Base-by-base conservation (phyloP, 1,140 invertebrate genomes). In the Caenorhabditis latens region DNA sequence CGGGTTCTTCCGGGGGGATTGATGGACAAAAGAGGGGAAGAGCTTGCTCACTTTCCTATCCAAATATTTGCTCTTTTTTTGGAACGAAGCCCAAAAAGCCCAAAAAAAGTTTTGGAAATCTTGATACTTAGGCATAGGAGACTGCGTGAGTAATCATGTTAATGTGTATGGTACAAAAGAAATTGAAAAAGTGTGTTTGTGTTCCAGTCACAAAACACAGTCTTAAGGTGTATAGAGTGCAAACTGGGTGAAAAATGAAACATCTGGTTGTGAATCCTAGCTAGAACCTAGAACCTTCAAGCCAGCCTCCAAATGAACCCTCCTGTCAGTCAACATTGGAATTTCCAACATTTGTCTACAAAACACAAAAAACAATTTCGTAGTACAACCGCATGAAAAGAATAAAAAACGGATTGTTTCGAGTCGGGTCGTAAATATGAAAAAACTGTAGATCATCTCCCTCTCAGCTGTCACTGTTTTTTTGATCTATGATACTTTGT, bases 401-500 rank as follows among this genome's bases (percentile, higher is more conserved):
- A 53, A 53, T 53, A 53, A 53, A 53, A 53, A 14, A 53, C 50
- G 50, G 50, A 53, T 53, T 53, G 50, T 53, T 16, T 67, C 63
- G 24, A 50, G 19, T 19, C 13, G 6, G 11, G 71, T 53, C 46
- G 46, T 53, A 79, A 79, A 79, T 67, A 67, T 67, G 58, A 32
- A 61, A n/a, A 61, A 71, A 71, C 43, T 71, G 65, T 71, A 79
- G 71, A 79, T 79, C 71, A 79, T 67, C 63, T 21, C 46, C 50
- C 46, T 50, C 43, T 48, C 67, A 75, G 43, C 67, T 75, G 71
- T 50, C 71, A 32, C 46, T 79, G 71, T 79, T 79, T 79, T 79
- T 79, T 79, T 79, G 71, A 79, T 79, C 46, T 79, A 24, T 79
- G 71, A 79, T 50, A 50, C 71, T 79, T 71, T 43, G 57, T 61